Evolutionary conservation across 2,888 invertebrate genomes (phyloP).

Genomic region (Galerucella nymphaeae): DNA sequence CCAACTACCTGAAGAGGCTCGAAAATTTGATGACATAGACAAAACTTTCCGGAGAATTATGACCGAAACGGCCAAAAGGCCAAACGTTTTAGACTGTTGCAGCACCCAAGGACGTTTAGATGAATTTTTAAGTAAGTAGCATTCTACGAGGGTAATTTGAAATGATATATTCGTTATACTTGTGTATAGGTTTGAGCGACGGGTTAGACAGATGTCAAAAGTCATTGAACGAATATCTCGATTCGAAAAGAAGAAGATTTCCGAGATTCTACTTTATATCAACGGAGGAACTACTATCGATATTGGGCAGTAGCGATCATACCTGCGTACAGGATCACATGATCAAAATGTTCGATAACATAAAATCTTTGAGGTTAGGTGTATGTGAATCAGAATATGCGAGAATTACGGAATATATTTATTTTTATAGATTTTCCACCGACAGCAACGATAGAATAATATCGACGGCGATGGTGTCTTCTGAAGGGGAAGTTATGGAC

Average conservation of each 20-base stretch:
- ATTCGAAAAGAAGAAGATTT: constrained; percentile 87
- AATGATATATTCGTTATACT: constrained; percentile 43
- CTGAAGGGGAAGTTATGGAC: constrained; percentile 89
- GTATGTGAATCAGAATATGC: background rate
- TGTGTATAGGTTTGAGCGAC: constrained; percentile 73
- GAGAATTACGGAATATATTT: no score
- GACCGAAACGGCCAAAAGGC: constrained; percentile 83
- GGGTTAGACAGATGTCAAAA: constrained; percentile 92
- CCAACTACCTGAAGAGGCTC: constrained; percentile 90
- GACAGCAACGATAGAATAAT: constrained; percentile 75
- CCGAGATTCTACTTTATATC: constrained; percentile 95
- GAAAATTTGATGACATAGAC: constrained; percentile 91
- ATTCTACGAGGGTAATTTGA: background rate
- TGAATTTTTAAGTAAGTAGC: constrained; percentile 71
- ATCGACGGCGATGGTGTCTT: constrained; percentile 87
- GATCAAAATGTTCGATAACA: constrained; percentile 96
- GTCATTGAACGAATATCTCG: constrained; percentile 89
- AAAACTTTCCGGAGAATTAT: constrained; percentile 84
- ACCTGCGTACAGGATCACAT: constrained; percentile 91
- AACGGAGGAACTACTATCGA: constrained; percentile 89
- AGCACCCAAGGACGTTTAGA: constrained; percentile 77
- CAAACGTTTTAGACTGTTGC: constrained; percentile 85
- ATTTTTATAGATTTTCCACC: constrained; percentile 66
- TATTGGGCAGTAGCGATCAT: constrained; percentile 87
- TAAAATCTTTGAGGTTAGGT: constrained; percentile 73